Evolutionary conservation across 2,797 vertebrate species (phyloP).

Genomic region (Eulemur coronatus): DNA sequence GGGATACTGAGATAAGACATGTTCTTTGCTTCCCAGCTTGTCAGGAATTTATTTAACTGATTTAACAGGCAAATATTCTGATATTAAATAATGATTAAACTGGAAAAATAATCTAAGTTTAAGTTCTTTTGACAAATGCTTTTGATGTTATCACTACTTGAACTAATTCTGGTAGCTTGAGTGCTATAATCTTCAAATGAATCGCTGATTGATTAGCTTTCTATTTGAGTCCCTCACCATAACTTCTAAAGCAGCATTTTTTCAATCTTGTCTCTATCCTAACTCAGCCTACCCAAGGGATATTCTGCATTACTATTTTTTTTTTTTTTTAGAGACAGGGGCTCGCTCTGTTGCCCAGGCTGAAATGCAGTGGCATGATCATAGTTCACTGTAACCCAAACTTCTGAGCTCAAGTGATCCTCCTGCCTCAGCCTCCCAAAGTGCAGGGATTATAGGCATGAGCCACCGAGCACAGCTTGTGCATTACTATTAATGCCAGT

Average conservation of each 20-base stretch:
- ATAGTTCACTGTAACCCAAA: neutral
- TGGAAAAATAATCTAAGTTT: neutral
- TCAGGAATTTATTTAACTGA: conserved; percentile 11
- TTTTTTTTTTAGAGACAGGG: neutral
- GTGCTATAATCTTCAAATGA: neutral
- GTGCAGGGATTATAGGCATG: neutral
- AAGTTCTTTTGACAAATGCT: conserved; percentile 3
- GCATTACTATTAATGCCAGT: too few relatives aligned
- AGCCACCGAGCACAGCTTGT: neutral
- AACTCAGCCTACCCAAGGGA: neutral
- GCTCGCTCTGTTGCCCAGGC: neutral
- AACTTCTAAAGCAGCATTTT: neutral
- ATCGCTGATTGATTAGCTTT: neutral
- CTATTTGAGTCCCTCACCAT: neutral
- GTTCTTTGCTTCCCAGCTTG: neutral
- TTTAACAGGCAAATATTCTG: neutral
- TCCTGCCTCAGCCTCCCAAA: neutral
- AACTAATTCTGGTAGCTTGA: neutral
- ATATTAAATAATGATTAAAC: conserved; percentile 7
- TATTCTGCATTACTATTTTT: neutral
- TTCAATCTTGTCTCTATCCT: neutral
- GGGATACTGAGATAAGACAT: neutral
- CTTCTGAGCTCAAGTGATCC: neutral
- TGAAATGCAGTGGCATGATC: neutral
- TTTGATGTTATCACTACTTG: neutral